Evolutionary conservation across 1,140 invertebrate genomes (phyloP).

Genomic region (Cecropterus lyciades): DNA sequence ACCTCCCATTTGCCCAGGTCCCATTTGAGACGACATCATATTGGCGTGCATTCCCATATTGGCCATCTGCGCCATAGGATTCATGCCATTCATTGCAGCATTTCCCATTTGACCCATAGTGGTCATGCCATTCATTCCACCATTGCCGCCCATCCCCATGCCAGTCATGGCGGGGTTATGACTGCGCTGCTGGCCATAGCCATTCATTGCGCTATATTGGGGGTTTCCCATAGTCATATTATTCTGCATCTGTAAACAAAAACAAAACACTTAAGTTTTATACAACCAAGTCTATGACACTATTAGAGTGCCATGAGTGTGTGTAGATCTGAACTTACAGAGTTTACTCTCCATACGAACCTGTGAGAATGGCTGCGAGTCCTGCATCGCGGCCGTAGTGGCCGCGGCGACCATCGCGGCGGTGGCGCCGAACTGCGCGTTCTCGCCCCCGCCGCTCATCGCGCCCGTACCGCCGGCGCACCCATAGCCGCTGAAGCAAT

Average conservation of each 20-base stretch:
- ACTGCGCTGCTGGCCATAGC: slow-evolving; percentile 81
- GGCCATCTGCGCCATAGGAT: slow-evolving; percentile 87
- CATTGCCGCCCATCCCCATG: slow-evolving; percentile 87
- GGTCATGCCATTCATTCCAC: slow-evolving; percentile 86
- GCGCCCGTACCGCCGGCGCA: slow-evolving; percentile 82
- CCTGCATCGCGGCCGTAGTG: slow-evolving; percentile 83
- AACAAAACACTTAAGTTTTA: slow-evolving; percentile 10
- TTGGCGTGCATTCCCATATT: slow-evolving; percentile 87
- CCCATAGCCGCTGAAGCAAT: slow-evolving; percentile 79
- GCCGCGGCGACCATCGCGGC: slow-evolving; percentile 82
- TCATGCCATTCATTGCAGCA: slow-evolving; percentile 81
- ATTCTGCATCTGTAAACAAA: slow-evolving; percentile 80
- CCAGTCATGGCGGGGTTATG: slow-evolving; percentile 85
- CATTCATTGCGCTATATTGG: slow-evolving; percentile 83
- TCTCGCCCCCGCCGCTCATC: slow-evolving; percentile 83
- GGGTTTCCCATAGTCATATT: slow-evolving; percentile 84
- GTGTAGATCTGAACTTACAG: slow-evolving; percentile 23
- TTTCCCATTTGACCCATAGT: slow-evolving; percentile 83
- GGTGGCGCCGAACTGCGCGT: slow-evolving; percentile 82
- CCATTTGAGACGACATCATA: slow-evolving; percentile 86
- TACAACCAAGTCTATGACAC: slow-evolving; percentile 15
- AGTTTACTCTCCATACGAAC: slow-evolving; percentile 48
- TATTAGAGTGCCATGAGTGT: background rate
- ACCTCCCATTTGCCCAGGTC: slow-evolving; percentile 80
- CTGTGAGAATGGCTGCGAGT: slow-evolving; percentile 83